Evolutionary conservation across 2,797 vertebrate species (phyloP).

Genomic region (Molothrus aeneus): DNA sequence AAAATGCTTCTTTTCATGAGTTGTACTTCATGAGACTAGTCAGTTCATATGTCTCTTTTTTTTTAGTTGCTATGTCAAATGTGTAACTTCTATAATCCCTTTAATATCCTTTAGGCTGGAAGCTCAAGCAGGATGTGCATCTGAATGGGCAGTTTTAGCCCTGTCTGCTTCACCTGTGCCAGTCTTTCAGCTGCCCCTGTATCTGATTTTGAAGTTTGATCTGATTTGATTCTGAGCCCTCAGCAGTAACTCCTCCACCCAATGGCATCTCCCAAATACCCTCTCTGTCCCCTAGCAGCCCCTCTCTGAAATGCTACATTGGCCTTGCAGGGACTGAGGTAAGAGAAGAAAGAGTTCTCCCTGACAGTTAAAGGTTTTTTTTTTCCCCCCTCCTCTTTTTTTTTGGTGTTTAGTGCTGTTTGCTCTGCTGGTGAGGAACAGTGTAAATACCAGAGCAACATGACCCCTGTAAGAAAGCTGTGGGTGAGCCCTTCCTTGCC

Average conservation of each 20-base stretch:
- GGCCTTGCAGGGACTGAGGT: neutral
- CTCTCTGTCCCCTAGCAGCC: fast-evolving
- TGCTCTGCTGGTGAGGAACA: neutral
- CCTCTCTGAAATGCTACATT: fast-evolving
- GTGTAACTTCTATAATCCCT: neutral
- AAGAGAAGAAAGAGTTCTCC: neutral
- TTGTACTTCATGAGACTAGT: neutral
- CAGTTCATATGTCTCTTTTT: neutral
- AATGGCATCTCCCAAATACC: fast-evolving
- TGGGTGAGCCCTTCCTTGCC: neutral
- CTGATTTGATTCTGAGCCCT: neutral
- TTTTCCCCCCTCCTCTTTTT: fast-evolving
- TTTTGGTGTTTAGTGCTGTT: neutral
- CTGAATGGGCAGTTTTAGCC: neutral
- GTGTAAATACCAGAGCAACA: neutral
- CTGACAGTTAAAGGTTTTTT: fast-evolving
- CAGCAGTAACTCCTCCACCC: fast-evolving
- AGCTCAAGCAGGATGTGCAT: neutral
- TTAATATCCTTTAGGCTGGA: neutral
- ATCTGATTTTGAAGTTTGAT: neutral
- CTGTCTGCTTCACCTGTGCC: neutral
- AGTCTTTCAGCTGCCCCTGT: neutral
- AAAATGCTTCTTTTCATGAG: neutral
- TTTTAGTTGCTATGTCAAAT: neutral
- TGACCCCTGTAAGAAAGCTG: neutral